phyloP scores from a whole-genome alignment of 2,888 invertebrate species.

The Phytoseiulus persimilis region DNA sequence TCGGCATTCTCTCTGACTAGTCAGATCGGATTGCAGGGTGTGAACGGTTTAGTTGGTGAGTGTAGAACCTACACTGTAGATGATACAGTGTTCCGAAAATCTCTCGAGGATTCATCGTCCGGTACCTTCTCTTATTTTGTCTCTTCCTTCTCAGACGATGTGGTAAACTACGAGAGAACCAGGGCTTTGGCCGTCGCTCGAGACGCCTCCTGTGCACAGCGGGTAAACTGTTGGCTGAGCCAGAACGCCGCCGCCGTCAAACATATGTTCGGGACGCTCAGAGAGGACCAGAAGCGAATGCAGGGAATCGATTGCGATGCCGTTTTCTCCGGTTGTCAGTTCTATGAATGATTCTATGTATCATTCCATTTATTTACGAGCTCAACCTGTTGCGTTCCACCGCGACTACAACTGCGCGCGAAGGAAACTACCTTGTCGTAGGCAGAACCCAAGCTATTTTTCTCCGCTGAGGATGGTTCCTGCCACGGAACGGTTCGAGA shows the following conservation, averaged over 20 bases:
- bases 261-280: background rate
- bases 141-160: background rate
- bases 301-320: background rate
- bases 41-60: background rate
- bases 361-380: background rate
- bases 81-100: no score
- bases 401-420: no score
- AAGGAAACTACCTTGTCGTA: no score
- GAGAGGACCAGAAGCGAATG: background rate
- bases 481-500: no score
- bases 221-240: conserved; percentile 11
- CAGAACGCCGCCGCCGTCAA: background rate
- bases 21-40: background rate
- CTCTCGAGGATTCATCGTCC: background rate
- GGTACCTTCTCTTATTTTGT: background rate
- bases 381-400: no score
- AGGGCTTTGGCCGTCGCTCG: conserved; percentile 8
- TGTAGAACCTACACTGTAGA: background rate
- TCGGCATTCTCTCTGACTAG: background rate
- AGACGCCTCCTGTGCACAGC: conserved; percentile 1
- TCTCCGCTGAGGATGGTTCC: no score
- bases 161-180: background rate
- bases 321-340: conserved; percentile 8
- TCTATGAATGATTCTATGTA: background rate
- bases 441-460: no score